Base-by-base conservation (phyloP, 1,140 invertebrate species). In the Cepaea nemoralis region DNA sequence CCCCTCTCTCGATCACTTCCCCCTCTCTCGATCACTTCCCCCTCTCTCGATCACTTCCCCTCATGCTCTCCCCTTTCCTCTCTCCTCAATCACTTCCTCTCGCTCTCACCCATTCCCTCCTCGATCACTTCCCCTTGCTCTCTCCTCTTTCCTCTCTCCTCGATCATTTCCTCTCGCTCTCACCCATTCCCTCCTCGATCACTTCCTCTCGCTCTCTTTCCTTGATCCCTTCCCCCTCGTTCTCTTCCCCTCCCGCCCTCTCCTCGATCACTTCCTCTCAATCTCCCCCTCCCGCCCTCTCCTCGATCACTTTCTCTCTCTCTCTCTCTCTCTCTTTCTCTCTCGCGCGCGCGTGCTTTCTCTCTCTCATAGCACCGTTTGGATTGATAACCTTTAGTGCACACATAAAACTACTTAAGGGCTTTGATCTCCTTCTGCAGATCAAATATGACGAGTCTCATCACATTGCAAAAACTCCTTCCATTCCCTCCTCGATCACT, bases 81-180 rank as follows among this genome's bases (percentile, higher is more conserved):
- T n/a, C n/a, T n/a, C n/a, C n/a, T n/a, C n/a, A n/a, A n/a, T n/a
- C n/a, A n/a, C n/a, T n/a, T n/a, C n/a, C n/a, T n/a, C n/a, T n/a
- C n/a, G n/a, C n/a, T n/a, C n/a, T n/a, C n/a, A n/a, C n/a, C n/a
- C n/a, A n/a, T n/a, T n/a, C n/a, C n/a, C 45, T 45, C 74, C 5
- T 16, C 22, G 24, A 24, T 37, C 31, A 27, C 67, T 35, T 78
- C 77, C 67, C 16, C 67, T 37, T 67, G 31, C 67, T 63, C 45
- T n/a, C 67, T 37, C 39, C 77, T 63, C 55, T 78, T n/a, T n/a
- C n/a, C n/a, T n/a, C n/a, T n/a, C n/a, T n/a, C n/a, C n/a, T n/a
- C n/a, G n/a, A n/a, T n/a, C 50, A 66, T 63, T 78, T 37, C 67
- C 77, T 78, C 63, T 67, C 63, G 40, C 63, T 80, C 77, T 73